Evolutionary conservation across 2,888 invertebrate genomes (phyloP).

Genomic region (Erebia palarica): DNA sequence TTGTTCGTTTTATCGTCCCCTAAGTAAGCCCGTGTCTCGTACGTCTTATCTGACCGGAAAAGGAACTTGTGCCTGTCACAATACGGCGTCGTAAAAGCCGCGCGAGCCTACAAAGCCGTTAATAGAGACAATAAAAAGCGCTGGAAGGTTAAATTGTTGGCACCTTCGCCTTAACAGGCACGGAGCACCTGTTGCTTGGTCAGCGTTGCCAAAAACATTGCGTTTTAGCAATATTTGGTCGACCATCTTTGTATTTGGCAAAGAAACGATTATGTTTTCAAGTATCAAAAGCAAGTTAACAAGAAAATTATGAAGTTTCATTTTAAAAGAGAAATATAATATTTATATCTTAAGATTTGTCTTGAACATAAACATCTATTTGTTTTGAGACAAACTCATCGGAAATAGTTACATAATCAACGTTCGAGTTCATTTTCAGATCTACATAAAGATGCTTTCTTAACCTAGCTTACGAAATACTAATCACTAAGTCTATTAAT

Average conservation of each 20-base stretch:
- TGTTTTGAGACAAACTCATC: no score
- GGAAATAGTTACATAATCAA: no score
- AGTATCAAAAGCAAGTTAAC: not conserved
- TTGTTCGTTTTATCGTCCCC: constrained; percentile 38
- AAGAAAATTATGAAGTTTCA: not conserved
- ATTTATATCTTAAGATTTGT: not conserved
- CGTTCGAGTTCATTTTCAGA: no score
- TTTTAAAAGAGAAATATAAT: not conserved
- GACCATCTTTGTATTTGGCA: constrained; percentile 4
- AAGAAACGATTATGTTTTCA: not conserved
- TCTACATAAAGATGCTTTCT: no score
- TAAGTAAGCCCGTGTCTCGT: constrained; percentile 36
- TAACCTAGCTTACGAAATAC: no score
- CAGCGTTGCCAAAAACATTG: constrained; percentile 36
- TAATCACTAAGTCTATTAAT: no score
- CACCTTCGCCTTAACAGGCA: constrained; percentile 39
- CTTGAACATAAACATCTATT: no score
- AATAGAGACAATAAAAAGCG: constrained; percentile 59
- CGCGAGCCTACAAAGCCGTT: constrained; percentile 59
- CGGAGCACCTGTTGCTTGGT: constrained; percentile 46
- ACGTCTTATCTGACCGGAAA: constrained; percentile 53
- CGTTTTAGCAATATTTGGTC: constrained; percentile 6
- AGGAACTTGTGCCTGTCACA: constrained; percentile 57
- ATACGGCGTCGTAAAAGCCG: constrained; percentile 59
- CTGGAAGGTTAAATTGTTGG: constrained; percentile 44